These are phyloP conservation scores for Zapornia atra DNA, from an alignment of 2,113 vertebrate species.

Conservation along the genomic window DNA sequence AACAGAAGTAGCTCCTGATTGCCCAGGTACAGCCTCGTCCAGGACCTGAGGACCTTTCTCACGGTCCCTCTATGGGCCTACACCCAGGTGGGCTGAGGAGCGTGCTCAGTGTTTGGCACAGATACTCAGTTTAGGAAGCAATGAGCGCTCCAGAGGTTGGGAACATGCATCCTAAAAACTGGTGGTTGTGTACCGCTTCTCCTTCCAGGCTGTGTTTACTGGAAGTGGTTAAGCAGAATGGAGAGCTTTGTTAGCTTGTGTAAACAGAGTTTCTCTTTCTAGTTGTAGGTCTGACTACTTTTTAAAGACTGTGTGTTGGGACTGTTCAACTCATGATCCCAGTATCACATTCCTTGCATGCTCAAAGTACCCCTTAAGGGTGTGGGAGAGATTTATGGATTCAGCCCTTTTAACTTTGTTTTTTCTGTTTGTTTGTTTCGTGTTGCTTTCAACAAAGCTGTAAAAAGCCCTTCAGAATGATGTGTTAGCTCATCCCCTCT, in stretches of 20 bases:
- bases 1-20: constrained; percentile 23
- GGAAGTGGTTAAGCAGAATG: constrained; percentile 44
- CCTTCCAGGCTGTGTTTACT: constrained; percentile 12
- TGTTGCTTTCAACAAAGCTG: not conserved
- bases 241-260: constrained; percentile 23
- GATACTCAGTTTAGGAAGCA: not conserved
- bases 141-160: not conserved
- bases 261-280: constrained; percentile 33
- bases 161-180: not conserved
- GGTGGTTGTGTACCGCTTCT: constrained; percentile 7
- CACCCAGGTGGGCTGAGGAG: not conserved
- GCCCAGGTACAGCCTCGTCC: not conserved
- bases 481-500: not conserved
- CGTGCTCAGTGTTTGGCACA: not conserved
- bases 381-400: not conserved
- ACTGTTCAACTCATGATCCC: not conserved
- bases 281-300: not conserved
- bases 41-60: constrained; percentile 31
- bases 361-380: not conserved
- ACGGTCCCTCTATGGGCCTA: not conserved
- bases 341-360: not conserved
- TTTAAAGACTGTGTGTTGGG: not conserved
- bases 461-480: not conserved
- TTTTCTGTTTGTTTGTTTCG: not conserved
- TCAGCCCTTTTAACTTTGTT: not conserved